A percentile compares a stretch with the other conserved stretches of the same genome.
These are phyloP conservation scores for Amblyraja radiata DNA, from an alignment of 2,797 vertebrate genomes.

Conservation along the genomic window DNA sequence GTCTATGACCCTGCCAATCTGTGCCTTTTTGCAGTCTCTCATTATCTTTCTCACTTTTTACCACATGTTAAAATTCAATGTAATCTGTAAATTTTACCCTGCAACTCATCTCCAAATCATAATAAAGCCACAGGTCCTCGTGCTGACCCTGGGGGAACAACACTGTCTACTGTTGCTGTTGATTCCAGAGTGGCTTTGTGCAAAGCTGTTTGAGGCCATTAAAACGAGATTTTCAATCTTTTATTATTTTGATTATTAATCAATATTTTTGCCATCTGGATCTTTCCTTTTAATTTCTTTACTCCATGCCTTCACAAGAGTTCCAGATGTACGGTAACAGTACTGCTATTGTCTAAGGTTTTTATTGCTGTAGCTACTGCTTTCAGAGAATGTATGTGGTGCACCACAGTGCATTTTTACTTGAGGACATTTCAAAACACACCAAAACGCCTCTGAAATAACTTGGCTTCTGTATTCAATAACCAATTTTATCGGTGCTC, in stretches of 20 bases:
- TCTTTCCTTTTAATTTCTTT: neutral
- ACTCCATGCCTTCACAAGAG: neutral
- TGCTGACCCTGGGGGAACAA: too few relatives aligned
- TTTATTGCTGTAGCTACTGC: constrained; percentile 34
- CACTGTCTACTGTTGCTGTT: too few relatives aligned
- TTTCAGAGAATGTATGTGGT: constrained; percentile 20
- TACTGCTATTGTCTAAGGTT: constrained; percentile 27
- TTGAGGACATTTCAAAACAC: constrained; percentile 34
- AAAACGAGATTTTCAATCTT: neutral
- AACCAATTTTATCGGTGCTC: neutral
- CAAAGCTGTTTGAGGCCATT: neutral
- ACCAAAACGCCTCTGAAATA: constrained; percentile 17
- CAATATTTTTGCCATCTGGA: constrained; percentile 12
- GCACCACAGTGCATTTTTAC: constrained; percentile 31
- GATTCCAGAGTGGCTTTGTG: neutral
- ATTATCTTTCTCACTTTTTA: too few relatives aligned
- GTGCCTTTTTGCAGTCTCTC: too few relatives aligned
- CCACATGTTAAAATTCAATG: too few relatives aligned
- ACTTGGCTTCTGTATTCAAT: constrained; percentile 6
- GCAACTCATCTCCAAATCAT: too few relatives aligned
- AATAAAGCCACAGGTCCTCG: too few relatives aligned
- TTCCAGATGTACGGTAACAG: constrained; percentile 30
- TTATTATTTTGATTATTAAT: constrained; percentile 3
- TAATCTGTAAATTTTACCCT: too few relatives aligned
- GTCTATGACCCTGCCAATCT: too few relatives aligned